Conservation (phyloP, 2,113 vertebrate genomes). For the Chunga burmeisteri region DNA sequence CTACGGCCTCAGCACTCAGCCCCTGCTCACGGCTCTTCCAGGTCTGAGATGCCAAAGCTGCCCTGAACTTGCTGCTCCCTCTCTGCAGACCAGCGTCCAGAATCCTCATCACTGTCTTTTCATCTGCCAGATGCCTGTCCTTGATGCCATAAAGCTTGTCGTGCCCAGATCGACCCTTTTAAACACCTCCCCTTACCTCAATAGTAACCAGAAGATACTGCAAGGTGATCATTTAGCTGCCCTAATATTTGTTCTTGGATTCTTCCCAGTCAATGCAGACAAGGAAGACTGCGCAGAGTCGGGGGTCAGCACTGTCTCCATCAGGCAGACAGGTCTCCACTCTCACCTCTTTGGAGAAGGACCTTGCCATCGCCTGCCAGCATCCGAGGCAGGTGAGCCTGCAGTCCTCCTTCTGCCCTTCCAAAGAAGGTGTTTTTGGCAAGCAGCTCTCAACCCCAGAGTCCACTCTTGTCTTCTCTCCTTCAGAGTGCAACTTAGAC, state of each 20-base stretch:
- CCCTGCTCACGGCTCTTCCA: not conserved
- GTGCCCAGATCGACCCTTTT: not conserved
- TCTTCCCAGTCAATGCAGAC: not conserved
- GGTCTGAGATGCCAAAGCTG: accelerated
- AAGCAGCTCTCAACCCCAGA: not conserved
- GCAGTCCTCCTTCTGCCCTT: not conserved
- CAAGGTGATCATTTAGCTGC: not conserved
- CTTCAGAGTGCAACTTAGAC: not conserved
- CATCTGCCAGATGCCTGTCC: not conserved
- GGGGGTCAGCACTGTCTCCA: not conserved
- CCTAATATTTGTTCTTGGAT: not conserved
- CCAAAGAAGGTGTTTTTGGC: not conserved
- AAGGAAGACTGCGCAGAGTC: accelerated
- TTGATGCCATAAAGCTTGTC: not conserved
- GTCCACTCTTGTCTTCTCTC: not conserved
- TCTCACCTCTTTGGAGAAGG: not conserved
- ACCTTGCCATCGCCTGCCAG: not conserved
- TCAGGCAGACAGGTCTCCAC: not conserved
- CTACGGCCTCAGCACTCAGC: not conserved
- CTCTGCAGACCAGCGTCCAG: not conserved
- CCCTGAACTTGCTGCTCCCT: not conserved
- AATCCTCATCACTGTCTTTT: not conserved
- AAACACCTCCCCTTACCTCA: not conserved
- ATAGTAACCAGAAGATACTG: not conserved
- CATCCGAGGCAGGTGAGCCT: not conserved